phyloP scores from a whole-genome alignment of 37 sponge, comb jelly and placozoan species.

The Bolinopsis microptera region DNA sequence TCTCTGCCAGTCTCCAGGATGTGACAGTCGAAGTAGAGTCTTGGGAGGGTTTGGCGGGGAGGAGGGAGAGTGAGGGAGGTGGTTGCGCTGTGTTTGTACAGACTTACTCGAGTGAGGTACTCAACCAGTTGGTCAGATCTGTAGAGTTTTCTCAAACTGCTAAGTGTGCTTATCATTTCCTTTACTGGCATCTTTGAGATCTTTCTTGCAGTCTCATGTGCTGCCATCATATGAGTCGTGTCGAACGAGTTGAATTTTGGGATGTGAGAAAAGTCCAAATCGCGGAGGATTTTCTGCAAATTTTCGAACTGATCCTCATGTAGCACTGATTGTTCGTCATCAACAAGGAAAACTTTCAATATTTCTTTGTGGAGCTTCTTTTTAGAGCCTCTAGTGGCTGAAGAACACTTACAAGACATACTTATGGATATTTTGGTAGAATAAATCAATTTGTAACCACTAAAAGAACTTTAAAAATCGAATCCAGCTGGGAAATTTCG shows the following conservation, averaged over 20 bases:
- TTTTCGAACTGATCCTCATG: not conserved
- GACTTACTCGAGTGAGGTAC: not conserved
- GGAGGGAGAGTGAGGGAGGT: constrained; percentile 14
- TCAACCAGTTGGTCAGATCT: not conserved
- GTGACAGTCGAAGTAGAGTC: not conserved
- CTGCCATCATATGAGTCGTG: not conserved
- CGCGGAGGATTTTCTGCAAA: not conserved
- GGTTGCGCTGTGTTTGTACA: not conserved
- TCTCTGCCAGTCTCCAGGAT: not conserved
- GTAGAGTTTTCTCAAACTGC: not conserved
- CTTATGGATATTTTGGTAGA: not conserved
- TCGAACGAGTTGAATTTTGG: not conserved
- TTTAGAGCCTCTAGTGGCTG: not conserved
- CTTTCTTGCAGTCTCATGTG: not conserved
- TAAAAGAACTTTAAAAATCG: no score
- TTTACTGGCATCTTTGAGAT: not conserved
- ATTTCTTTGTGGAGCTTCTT: not conserved
- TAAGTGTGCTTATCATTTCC: not conserved
- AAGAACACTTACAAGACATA: not conserved
- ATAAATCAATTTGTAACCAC: no score
- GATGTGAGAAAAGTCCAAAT: not conserved
- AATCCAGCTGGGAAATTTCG: no score
- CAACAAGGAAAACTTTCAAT: not conserved
- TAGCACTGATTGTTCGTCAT: not conserved
- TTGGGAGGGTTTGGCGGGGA: constrained; percentile 13